These are phyloP conservation scores for Lutjanus campechanus DNA, from an alignment of 2,797 vertebrate genomes.

Conservation along the genomic window DNA sequence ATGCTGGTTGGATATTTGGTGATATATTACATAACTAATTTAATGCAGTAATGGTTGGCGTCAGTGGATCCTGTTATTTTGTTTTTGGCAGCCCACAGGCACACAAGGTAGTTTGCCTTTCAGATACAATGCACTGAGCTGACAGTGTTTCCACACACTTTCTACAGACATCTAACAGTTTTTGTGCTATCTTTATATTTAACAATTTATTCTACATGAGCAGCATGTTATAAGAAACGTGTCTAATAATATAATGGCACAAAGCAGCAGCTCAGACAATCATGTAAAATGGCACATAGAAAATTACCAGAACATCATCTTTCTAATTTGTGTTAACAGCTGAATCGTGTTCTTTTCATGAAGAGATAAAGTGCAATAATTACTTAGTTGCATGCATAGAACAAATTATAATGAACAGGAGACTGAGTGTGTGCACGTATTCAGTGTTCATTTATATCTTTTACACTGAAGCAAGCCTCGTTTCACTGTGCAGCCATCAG, in stretches of 20 bases:
- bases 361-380: conserved; percentile 16
- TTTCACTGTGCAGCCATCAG: conserved; percentile 18
- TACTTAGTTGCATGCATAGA: not conserved
- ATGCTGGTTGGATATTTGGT: not conserved
- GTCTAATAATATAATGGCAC: not conserved
- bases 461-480: not conserved
- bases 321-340: conserved; percentile 3
- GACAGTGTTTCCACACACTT: too few relatives aligned
- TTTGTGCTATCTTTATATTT: not conserved
- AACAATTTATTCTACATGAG: not conserved
- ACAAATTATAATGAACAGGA: not conserved
- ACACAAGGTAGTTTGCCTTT: not conserved
- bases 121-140: not conserved
- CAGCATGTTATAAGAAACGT: not conserved
- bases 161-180: not conserved
- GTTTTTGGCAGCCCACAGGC: not conserved
- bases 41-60: not conserved
- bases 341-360: conserved; percentile 14
- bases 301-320: conserved; percentile 1
- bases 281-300: not conserved
- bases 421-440: not conserved
- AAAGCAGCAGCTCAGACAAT: not conserved
- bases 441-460: conserved; percentile 10
- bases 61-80: not conserved
- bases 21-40: not conserved